These are phyloP conservation scores for Mormyrus lacerda DNA, from an alignment of 2,113 vertebrate species.

Conservation along the genomic window DNA sequence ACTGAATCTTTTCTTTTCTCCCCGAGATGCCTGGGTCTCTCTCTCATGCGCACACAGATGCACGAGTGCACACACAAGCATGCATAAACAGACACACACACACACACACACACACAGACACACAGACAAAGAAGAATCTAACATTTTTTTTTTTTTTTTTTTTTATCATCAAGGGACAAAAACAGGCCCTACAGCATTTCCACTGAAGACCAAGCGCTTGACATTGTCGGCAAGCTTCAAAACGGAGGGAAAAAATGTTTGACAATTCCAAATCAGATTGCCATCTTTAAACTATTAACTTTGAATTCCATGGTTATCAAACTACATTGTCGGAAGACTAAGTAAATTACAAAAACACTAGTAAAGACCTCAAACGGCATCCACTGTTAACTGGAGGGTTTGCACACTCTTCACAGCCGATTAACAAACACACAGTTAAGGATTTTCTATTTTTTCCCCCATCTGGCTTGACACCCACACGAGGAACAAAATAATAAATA, in stretches of 20 bases:
- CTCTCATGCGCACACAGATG: not conserved
- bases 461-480: not conserved
- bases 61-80: not conserved
- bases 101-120: not conserved
- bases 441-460: not conserved
- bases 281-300: not conserved
- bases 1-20: not conserved
- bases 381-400: not conserved
- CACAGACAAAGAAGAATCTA: not conserved
- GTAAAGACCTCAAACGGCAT: not conserved
- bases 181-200: not conserved
- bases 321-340: not conserved
- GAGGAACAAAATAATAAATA: not conserved
- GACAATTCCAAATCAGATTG: too few relatives aligned
- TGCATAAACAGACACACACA: not conserved
- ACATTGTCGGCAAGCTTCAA: not conserved
- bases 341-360: not conserved
- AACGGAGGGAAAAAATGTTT: not conserved
- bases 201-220: not conserved
- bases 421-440: not conserved
- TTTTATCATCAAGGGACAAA: not conserved
- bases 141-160: not conserved
- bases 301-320: not conserved
- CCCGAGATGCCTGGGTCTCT: not conserved
- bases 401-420: not conserved